Evolutionary conservation across 2,888 invertebrate species (phyloP), one percentile per base, ranked within the genome.

Genomic region (Mantis religiosa): DNA sequence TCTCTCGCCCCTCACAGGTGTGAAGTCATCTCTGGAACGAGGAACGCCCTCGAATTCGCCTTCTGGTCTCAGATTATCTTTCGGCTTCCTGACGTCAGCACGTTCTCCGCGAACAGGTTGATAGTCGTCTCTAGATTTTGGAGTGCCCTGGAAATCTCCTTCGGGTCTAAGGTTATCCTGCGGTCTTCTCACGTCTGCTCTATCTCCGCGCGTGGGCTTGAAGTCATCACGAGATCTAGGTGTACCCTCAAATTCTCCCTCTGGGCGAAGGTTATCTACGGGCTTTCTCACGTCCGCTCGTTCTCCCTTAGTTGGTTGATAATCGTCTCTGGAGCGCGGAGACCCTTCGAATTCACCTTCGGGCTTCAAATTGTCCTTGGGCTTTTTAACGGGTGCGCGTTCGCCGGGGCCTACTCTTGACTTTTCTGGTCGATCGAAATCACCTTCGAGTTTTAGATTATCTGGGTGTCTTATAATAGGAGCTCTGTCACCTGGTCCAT

Each of bases 201-300:
- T 94, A 92, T 96, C 96, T 0, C 95, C 95, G 54, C 93, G 94
- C 12, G 54, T 81, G 12, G 41, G 15, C 91, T 88, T 89, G 91
- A 91, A 89, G 91, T 92, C 34, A 94, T 93, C 91, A 93, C 94
- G 91, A 94, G 95, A 91, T 95, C 95, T 91, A 15, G 91, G 91
- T 95, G 95, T 88, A 25, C 87, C 47, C 7, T 83, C 83, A 92
- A 95, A 95, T 91, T 93, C 94, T 9, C 95, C 96, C 92, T 95
- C 95, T 93, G 95, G 94, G 91, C 93, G 95, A 27, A 94, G 91
- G 89, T 94, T 94, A 89, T 94, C 94, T 89, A 92, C 94, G 84
- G 94, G 95, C 90, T 95, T 94, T 90, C 95, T 94, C 30, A 96
- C 95, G 92, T 96, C 95, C 82, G 95, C 95, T 91, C 96, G 94